Evolutionary conservation across 2,113 vertebrate species (phyloP), one percentile per base, ranked within the genome.

Genomic region (Istiophorus platypterus): DNA sequence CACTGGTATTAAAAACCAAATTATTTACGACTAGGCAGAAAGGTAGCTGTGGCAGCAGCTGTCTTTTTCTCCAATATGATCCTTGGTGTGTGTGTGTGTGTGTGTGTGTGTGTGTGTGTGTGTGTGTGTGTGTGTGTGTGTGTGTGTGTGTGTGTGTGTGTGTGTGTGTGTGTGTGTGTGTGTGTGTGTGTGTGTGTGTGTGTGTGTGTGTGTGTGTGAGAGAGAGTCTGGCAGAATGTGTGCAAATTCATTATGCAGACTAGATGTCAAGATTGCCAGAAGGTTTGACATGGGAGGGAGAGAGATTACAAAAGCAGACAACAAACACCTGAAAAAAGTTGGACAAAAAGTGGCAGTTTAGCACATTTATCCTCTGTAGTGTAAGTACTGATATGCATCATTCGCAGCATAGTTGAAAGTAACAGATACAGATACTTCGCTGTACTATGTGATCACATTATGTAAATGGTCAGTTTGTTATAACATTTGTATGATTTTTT

Each of bases 21-120:
- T 79, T 72, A 78, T 86, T 85, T 57, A 84, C 67, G 76, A 77
- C 54, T 62, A 52, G 74, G 76, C 2, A 0, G 58, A 78, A 29
- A 41, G 47, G 45, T 76, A 61, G 66, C 42, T 51, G 52, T 74
- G 59, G 76, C 67, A 77, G 73, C 70, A 70, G 56, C 56, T 42
- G 34, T 57, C 56, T 65, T 18, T 52, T 24, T 34, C 31, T 78
- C 20, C 42, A 41, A 59, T 80, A 22, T 11, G 77, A 14, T 82
- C 2, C 13, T 52, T 6, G 49, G 34, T 58, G n/a, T 67, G n/a
- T 61, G 14, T 47, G 54, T 84, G 51, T 61, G 22, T 14, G n/a
- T 34, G 45, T 69, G 49, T 69, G 66, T 15, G 15, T 18, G 74
- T 22, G 29, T 24, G 41, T 59, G 41, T 42, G 31, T 52, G 10